Evolutionary conservation across 1,140 invertebrate genomes (phyloP).

Genomic region (Plutomurus gul): DNA sequence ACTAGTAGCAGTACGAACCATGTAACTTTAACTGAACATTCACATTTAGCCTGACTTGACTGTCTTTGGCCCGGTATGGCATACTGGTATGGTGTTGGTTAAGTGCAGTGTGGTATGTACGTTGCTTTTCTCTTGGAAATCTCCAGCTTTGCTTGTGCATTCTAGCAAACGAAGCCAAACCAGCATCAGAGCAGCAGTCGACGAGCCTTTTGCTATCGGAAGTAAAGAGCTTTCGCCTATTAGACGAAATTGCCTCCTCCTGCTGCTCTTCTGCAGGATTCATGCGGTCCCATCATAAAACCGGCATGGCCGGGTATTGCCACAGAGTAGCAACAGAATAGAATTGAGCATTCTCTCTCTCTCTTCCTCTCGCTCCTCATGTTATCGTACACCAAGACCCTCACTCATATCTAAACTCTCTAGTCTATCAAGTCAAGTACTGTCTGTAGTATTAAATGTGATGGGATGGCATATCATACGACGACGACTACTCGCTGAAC

Average conservation of each 20-base stretch:
- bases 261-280: slow-evolving; percentile 28
- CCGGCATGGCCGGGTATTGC: not conserved
- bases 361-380: not conserved
- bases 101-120: too few relatives aligned
- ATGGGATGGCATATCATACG: not conserved
- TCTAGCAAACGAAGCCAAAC: not conserved
- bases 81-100: not conserved
- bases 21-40: not conserved
- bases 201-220: slow-evolving; percentile 27
- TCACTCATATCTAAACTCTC: not conserved
- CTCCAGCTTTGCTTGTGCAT: not conserved
- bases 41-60: not conserved
- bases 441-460: not conserved
- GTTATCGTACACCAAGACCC: not conserved
- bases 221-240: slow-evolving; percentile 45
- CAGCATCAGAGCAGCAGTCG: not conserved
- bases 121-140: not conserved
- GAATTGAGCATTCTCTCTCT: not conserved
- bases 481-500: not conserved
- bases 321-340: not conserved
- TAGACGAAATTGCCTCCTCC: slow-evolving; percentile 42
- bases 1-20: not conserved
- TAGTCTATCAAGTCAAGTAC: not conserved
- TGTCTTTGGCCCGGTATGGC: not conserved
- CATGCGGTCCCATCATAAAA: slow-evolving; percentile 34